Evolutionary conservation across 37 sponge, comb jelly and placozoan species (phyloP).

Genomic region (Ianthella basta): DNA sequence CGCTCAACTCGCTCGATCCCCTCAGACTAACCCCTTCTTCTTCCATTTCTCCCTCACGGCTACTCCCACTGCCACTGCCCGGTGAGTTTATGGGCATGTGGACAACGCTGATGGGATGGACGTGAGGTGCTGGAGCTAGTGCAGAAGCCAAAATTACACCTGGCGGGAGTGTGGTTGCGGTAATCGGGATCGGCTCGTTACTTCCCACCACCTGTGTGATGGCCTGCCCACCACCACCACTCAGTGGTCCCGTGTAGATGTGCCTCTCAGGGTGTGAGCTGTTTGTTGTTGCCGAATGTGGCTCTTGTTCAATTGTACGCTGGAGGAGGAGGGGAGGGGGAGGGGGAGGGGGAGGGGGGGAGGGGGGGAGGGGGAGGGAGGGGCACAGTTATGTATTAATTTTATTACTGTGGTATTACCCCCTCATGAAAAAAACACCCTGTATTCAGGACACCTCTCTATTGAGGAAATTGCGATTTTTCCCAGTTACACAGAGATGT

Average conservation of each 20-base stretch:
- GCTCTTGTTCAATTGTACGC: too few relatives aligned
- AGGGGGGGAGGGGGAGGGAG: too few relatives aligned
- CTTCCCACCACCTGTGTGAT: background rate
- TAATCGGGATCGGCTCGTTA: background rate
- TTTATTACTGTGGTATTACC: too few relatives aligned
- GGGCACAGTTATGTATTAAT: too few relatives aligned
- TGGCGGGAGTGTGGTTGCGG: background rate
- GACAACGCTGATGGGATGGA: background rate
- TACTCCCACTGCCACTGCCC: background rate
- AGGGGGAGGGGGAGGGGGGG: too few relatives aligned
- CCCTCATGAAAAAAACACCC: too few relatives aligned
- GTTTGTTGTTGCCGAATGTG: background rate
- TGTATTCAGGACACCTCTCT: too few relatives aligned
- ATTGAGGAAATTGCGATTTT: too few relatives aligned
- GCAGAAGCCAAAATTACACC: background rate
- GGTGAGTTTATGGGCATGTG: constrained; percentile 9
- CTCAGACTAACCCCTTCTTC: background rate
- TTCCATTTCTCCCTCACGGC: background rate
- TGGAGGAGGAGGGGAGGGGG: too few relatives aligned
- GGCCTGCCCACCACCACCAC: too few relatives aligned
- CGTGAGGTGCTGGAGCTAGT: background rate
- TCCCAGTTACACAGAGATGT: too few relatives aligned
- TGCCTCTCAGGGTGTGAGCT: background rate
- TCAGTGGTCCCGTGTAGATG: background rate
- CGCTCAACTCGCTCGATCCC: background rate